Conservation (phyloP, 2,113 vertebrate species). For the Sapajus apella region DNA sequence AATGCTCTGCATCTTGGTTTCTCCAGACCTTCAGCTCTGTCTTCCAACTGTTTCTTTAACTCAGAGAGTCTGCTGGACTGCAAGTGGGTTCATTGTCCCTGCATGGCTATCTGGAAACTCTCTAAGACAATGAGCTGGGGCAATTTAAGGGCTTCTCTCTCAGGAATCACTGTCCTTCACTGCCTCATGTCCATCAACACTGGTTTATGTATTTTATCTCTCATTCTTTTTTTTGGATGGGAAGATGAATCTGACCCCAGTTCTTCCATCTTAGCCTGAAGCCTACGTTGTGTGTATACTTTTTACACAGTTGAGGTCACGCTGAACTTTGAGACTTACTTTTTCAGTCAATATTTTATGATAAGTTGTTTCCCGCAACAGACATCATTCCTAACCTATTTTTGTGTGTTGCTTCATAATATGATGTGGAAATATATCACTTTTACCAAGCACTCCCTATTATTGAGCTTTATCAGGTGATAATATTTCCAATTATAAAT, state of each 20-base stretch:
- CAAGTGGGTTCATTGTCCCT: not conserved
- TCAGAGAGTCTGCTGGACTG: not conserved
- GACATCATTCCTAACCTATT: not conserved
- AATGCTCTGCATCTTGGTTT: not conserved
- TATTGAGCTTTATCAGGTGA: not conserved
- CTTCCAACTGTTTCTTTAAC: not conserved
- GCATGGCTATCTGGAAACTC: not conserved
- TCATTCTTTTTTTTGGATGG: not conserved
- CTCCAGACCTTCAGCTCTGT: not conserved
- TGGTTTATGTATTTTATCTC: not conserved
- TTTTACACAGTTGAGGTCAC: not conserved
- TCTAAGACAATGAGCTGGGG: not conserved
- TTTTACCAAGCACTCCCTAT: not conserved
- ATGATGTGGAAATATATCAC: not conserved
- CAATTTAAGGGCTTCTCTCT: not conserved
- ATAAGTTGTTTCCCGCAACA: not conserved
- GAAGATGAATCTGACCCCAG: not conserved
- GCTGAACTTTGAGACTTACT: not conserved
- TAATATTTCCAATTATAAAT: slow-evolving; percentile 47
- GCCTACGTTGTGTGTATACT: not conserved
- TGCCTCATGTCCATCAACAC: not conserved
- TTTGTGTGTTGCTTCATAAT: not conserved
- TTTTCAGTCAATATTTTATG: slow-evolving; percentile 15
- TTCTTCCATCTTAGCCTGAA: not conserved
- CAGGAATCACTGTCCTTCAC: not conserved